Evolutionary conservation across 2,888 invertebrate species (phyloP).

Genomic region (Conops quadrifasciatus): DNA sequence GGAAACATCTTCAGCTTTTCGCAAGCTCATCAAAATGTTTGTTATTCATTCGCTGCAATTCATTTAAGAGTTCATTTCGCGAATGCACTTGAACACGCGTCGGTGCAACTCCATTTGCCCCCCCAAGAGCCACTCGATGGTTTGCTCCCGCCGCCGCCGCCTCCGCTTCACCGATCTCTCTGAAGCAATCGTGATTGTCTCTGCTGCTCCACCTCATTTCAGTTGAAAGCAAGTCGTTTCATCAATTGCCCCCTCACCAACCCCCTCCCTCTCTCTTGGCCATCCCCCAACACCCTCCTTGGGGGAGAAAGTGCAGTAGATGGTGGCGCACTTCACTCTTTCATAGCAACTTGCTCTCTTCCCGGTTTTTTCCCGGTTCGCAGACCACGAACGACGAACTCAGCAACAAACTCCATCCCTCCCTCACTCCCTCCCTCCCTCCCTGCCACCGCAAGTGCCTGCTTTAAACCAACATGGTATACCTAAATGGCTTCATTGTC

Average conservation of each 20-base stretch:
- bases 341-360: not conserved
- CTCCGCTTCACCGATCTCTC: not conserved
- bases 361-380: not conserved
- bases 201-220: not conserved
- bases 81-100: constrained; percentile 28
- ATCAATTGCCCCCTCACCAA: not conserved
- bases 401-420: too few relatives aligned
- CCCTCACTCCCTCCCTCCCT: not conserved
- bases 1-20: not conserved
- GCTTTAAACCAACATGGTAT: constrained; percentile 43
- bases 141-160: not conserved
- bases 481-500: constrained; percentile 46
- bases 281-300: not conserved
- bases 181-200: not conserved
- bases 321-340: not conserved
- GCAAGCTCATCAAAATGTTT: constrained; percentile 19
- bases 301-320: too few relatives aligned
- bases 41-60: constrained; percentile 18
- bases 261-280: not conserved
- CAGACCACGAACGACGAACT: constrained; percentile 7
- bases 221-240: not conserved
- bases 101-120: not conserved
- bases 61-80: constrained; percentile 22
- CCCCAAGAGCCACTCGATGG: not conserved
- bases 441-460: constrained; percentile 30